phyloP scores from a whole-genome alignment of 2,113 vertebrate genomes.

The Macaca nemestrina region DNA sequence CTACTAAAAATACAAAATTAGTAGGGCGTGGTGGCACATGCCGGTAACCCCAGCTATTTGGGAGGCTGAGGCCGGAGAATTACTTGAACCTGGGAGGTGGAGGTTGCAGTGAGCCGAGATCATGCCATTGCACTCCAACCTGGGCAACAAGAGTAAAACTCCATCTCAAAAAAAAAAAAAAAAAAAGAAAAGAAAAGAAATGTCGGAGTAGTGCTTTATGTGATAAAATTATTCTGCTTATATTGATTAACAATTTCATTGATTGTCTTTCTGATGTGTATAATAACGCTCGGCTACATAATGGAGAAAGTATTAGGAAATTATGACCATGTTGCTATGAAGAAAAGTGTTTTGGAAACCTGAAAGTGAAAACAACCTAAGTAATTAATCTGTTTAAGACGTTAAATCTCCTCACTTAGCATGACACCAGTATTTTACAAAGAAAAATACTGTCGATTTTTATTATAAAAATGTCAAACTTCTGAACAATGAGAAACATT shows the following conservation, averaged over 20 bases:
- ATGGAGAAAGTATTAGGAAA: background rate
- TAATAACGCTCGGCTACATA: background rate
- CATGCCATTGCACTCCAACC: no score
- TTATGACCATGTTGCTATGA: background rate
- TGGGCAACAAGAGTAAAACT: no score
- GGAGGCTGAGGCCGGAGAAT: no score
- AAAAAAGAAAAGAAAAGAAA: no score
- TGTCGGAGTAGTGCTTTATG: background rate
- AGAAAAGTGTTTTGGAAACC: conserved; percentile 50
- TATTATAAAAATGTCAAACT: background rate
- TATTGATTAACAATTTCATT: background rate
- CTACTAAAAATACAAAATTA: no score
- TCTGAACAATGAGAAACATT: background rate
- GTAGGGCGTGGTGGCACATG: no score
- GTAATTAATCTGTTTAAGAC: conserved; percentile 7
- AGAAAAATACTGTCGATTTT: background rate
- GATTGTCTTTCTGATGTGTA: background rate
- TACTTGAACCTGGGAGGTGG: no score
- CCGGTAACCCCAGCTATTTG: no score
- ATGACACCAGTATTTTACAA: background rate
- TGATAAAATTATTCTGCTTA: background rate
- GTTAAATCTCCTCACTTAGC: background rate
- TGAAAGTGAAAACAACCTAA: conserved; percentile 11
- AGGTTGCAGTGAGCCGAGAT: no score
- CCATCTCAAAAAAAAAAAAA: no score